These are phyloP conservation scores for Flexamia atlantica DNA, from an alignment of 2,888 invertebrate genomes.

Conservation along the genomic window DNA sequence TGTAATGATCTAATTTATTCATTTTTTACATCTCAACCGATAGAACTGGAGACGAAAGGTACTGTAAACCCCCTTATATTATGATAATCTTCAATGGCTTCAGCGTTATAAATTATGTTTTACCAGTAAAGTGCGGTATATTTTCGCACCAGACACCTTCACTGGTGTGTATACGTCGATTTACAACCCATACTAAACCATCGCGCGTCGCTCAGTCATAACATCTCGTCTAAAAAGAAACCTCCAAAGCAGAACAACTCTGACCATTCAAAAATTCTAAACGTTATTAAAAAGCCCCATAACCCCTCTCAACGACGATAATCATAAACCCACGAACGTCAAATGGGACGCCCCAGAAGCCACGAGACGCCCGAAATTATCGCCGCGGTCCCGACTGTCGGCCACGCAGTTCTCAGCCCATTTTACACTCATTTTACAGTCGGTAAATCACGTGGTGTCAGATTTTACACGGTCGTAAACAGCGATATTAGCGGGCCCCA, in stretches of 20 bases:
- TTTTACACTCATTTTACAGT: conserved; percentile 38
- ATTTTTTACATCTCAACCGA: no score
- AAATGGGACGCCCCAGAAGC: conserved; percentile 24
- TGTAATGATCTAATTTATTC: no score
- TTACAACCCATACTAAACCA: no score
- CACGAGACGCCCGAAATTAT: conserved; percentile 23
- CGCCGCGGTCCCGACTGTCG: not conserved
- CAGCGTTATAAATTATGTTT: no score
- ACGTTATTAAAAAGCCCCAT: not conserved
- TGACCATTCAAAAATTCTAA: not conserved
- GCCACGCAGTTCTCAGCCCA: conserved; percentile 41
- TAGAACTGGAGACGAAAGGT: no score
- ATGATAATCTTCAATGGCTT: no score
- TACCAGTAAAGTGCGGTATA: no score
- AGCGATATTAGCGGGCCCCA: conserved; percentile 22
- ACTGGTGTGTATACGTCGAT: no score
- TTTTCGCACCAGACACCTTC: no score
- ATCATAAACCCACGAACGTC: not conserved
- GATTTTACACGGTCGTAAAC: conserved; percentile 39
- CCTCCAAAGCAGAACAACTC: not conserved
- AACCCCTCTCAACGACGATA: conserved; percentile 13
- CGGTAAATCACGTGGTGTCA: conserved; percentile 18
- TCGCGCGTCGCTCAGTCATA: no score
- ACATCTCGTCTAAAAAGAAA: no score
- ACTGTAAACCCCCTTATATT: no score